Evolutionary conservation across 2,888 invertebrate species (phyloP).

Genomic region (Pseudococcus viburni): DNA sequence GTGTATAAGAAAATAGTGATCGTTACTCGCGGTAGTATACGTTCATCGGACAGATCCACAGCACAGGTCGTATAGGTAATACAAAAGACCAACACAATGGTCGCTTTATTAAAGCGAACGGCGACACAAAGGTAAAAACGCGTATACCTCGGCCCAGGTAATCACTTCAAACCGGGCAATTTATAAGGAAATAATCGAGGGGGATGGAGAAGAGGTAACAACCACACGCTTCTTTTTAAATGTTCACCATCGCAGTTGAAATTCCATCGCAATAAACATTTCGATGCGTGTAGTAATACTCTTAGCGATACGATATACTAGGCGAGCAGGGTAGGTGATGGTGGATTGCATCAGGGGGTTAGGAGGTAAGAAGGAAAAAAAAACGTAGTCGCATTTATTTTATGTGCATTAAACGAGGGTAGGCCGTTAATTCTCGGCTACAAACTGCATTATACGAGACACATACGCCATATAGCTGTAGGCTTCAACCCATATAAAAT

Average conservation of each 20-base stretch:
- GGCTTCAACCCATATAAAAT: constrained; percentile 25
- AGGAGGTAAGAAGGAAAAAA: not conserved
- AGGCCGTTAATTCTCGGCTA: constrained; percentile 26
- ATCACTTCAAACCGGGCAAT: constrained; percentile 1
- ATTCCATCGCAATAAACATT: constrained; percentile 10
- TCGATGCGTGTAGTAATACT: not conserved
- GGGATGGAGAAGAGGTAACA: not conserved
- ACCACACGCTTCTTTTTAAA: not conserved
- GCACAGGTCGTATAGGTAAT: not conserved
- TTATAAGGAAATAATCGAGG: not conserved
- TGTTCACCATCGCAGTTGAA: not conserved
- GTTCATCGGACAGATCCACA: not conserved
- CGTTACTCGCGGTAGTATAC: not conserved
- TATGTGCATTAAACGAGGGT: constrained; percentile 31
- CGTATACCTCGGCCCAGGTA: not conserved
- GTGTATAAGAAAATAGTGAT: not conserved
- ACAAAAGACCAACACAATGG: constrained; percentile 20
- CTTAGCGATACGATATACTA: not conserved
- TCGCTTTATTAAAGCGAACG: constrained; percentile 11
- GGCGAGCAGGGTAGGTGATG: not conserved
- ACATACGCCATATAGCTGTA: not conserved
- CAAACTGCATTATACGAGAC: not conserved
- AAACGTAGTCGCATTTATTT: constrained; percentile 1
- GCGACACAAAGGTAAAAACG: not conserved
- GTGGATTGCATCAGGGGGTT: not conserved